These are phyloP conservation scores for Lasius platythorax DNA, from an alignment of 2,888 invertebrate species.

Conservation along the genomic window DNA sequence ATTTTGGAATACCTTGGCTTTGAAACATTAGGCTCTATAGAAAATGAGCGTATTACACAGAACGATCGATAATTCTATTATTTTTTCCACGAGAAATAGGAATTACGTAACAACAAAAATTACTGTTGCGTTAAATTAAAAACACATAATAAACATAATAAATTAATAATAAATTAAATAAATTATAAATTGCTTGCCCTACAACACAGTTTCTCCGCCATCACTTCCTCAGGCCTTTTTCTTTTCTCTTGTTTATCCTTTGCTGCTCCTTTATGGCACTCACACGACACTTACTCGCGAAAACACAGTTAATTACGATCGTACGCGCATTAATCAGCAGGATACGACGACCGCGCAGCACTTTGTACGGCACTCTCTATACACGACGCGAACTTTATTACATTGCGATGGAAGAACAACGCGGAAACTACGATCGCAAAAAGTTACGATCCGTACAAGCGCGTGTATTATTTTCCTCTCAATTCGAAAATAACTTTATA, in stretches of 20 bases:
- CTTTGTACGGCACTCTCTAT: no score
- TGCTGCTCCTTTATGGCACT: background rate
- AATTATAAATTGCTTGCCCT: background rate
- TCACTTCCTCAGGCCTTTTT: background rate
- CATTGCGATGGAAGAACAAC: background rate
- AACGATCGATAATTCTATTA: slow-evolving; percentile 15
- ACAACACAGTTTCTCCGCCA: background rate
- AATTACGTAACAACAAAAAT: background rate
- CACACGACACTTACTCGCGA: background rate
- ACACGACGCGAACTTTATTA: slow-evolving; percentile 5
- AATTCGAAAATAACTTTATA: background rate
- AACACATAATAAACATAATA: background rate
- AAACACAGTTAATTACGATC: background rate
- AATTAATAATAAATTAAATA: background rate
- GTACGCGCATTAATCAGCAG: background rate
- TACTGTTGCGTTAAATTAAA: background rate
- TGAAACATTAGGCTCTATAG: background rate
- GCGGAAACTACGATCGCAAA: slow-evolving; percentile 1
- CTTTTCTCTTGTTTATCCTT: background rate
- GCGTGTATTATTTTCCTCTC: background rate
- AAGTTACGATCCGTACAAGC: slow-evolving; percentile 1
- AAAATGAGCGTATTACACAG: background rate
- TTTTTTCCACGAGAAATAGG: background rate
- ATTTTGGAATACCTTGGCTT: background rate
- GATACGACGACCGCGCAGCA: background rate